Conservation (phyloP, 1,140 invertebrate species). For the Cheumatopsyche charites region DNA sequence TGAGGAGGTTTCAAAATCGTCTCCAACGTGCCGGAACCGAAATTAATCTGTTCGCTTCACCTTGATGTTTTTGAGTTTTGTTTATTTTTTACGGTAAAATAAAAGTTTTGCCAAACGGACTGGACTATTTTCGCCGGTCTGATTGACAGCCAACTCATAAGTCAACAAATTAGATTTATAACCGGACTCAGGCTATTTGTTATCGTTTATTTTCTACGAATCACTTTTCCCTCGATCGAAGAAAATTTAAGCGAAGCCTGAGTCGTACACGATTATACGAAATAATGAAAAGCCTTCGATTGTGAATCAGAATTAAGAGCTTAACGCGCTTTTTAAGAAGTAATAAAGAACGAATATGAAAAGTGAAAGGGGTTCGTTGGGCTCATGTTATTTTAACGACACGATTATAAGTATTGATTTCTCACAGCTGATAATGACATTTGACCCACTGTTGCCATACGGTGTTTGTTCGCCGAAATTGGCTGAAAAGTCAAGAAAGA, state of each 20-base stretch:
- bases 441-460: conserved; percentile 6
- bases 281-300: too few species aligned
- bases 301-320: too few species aligned
- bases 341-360: not conserved
- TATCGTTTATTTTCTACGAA: not conserved
- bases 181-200: not conserved
- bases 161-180: conserved; percentile 27
- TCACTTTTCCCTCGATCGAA: too few species aligned
- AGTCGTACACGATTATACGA: too few species aligned
- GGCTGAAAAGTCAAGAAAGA: too few species aligned
- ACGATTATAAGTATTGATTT: conserved; percentile 22
- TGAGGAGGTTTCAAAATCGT: not conserved
- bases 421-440: conserved; percentile 33
- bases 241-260: too few species aligned
- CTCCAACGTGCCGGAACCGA: conserved; percentile 3
- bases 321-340: too few species aligned
- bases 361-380: not conserved
- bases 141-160: conserved; percentile 21
- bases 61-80: conserved; percentile 3
- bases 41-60: conserved; percentile 12
- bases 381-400: too few species aligned
- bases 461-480: not conserved
- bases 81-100: not conserved
- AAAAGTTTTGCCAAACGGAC: conserved; percentile 16
- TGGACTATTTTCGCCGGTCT: conserved; percentile 13